phyloP scores from a whole-genome alignment of 2,113 vertebrate species.

The Natator depressus region DNA sequence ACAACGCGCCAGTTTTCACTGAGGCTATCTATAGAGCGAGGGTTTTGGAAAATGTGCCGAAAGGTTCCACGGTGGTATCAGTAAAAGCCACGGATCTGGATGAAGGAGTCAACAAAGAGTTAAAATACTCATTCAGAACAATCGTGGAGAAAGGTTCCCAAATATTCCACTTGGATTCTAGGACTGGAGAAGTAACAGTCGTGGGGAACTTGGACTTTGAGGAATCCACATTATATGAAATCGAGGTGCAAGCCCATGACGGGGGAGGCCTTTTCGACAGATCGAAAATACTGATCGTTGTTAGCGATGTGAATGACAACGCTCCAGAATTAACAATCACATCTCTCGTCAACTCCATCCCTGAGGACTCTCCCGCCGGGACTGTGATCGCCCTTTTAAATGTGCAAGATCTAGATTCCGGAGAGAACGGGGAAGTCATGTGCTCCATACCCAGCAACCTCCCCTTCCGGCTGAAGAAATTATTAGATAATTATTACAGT shows the following conservation, averaged over 20 bases:
- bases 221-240: conserved; percentile 58
- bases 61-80: conserved; percentile 51
- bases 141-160: conserved; percentile 54
- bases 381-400: conserved; percentile 74
- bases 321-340: conserved; percentile 59
- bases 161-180: conserved; percentile 68
- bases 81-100: conserved; percentile 71
- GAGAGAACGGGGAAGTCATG: conserved; percentile 62
- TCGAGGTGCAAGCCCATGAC: conserved; percentile 71
- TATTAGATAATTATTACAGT: conserved; percentile 70
- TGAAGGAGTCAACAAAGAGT: conserved; percentile 69
- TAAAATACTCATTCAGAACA: conserved; percentile 72
- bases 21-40: conserved; percentile 59
- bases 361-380: conserved; percentile 57
- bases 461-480: conserved; percentile 78
- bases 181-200: conserved; percentile 67
- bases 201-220: conserved; percentile 71
- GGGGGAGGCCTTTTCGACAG: conserved; percentile 62
- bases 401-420: conserved; percentile 73
- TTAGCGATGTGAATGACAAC: conserved; percentile 76
- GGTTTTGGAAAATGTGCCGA: conserved; percentile 56
- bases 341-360: conserved; percentile 51
- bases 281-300: conserved; percentile 65
- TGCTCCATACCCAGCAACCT: conserved; percentile 69
- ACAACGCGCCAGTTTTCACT: conserved; percentile 71